Conservation (phyloP, 2,113 vertebrate genomes). For the Dendropsophus ebraccatus region DNA sequence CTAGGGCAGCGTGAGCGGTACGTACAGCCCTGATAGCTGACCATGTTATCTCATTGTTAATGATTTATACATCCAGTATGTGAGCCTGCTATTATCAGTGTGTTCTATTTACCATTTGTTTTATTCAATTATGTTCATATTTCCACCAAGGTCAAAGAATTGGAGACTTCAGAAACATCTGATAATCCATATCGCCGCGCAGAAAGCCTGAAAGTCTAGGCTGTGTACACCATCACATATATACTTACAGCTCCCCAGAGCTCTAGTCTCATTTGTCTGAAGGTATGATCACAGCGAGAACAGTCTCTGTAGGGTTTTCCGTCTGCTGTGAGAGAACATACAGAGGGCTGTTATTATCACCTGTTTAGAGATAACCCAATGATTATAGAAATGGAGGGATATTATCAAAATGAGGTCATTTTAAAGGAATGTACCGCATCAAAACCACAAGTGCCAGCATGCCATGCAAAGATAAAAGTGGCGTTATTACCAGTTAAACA, state of each 20-base stretch:
- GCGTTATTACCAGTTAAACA: background rate
- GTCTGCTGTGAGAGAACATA: constrained; percentile 43
- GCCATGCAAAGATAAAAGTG: background rate
- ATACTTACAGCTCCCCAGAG: background rate
- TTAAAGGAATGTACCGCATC: background rate
- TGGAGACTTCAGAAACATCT: background rate
- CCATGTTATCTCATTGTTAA: background rate
- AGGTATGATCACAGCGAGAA: background rate
- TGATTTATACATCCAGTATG: background rate
- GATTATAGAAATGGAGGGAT: constrained; percentile 56
- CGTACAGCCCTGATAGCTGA: too few relatives aligned
- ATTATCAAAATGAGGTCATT: background rate
- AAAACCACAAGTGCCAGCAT: background rate
- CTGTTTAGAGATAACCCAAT: constrained; percentile 5
- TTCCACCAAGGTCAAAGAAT: constrained; percentile 8
- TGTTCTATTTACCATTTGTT: background rate
- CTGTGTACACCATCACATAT: background rate
- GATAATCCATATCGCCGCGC: background rate
- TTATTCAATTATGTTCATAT: constrained; percentile 24
- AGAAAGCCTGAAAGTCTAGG: background rate
- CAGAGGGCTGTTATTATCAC: constrained; percentile 26
- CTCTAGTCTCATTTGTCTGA: constrained; percentile 4
- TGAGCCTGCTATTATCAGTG: background rate
- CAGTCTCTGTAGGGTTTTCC: background rate
- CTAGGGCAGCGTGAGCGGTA: too few relatives aligned